phyloP scores from a whole-genome alignment of 2,888 invertebrate species.

The Galerucella calmariensis region DNA sequence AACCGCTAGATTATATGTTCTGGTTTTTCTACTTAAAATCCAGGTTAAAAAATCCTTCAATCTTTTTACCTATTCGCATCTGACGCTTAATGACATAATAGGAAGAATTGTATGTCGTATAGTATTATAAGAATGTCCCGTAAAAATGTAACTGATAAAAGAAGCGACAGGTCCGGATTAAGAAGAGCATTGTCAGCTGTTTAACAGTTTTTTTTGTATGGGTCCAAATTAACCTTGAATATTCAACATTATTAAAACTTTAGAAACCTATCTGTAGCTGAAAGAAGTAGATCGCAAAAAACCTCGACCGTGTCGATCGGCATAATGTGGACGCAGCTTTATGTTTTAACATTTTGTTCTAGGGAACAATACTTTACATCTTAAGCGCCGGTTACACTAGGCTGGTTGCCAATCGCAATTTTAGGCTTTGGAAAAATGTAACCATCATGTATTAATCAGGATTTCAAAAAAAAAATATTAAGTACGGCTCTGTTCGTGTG shows the following conservation, averaged over 20 bases:
- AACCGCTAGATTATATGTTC: background rate
- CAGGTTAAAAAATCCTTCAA: slow-evolving; percentile 2
- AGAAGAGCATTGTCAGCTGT: background rate
- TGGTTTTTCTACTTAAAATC: slow-evolving; percentile 9
- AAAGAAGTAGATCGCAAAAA: too few species aligned
- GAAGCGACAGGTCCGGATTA: background rate
- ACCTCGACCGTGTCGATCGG: too few species aligned
- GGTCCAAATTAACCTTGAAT: background rate
- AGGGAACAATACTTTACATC: too few species aligned
- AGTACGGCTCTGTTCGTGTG: background rate
- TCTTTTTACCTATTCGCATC: background rate
- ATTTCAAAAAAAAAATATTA: background rate
- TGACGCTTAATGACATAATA: slow-evolving; percentile 20
- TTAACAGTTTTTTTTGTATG: background rate
- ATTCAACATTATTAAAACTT: too few species aligned
- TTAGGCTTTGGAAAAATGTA: too few species aligned
- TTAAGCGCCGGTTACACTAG: too few species aligned
- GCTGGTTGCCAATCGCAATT: too few species aligned
- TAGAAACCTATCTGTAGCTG: too few species aligned
- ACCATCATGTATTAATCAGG: background rate
- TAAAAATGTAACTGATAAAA: background rate
- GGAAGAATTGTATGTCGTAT: slow-evolving; percentile 3
- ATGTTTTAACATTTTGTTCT: too few species aligned
- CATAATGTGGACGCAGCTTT: too few species aligned
- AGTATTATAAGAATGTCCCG: background rate